Conservation (phyloP, 2,797 vertebrate species). For the Heteromormyrus szaboi region DNA sequence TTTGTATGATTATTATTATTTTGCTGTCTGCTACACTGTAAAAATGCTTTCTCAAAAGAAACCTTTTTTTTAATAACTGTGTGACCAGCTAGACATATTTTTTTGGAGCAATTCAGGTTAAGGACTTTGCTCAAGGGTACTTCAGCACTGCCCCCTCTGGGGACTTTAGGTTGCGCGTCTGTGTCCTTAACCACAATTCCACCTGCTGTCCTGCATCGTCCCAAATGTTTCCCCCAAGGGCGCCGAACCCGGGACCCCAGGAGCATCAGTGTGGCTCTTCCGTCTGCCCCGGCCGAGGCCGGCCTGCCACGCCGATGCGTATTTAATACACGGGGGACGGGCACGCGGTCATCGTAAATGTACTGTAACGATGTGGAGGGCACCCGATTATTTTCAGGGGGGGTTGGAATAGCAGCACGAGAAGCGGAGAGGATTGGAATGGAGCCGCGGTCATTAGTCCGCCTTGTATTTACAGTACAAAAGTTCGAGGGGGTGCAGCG, state of each 20-base stretch:
- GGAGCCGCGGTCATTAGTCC: neutral
- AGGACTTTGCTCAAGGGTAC: slow-evolving; percentile 2
- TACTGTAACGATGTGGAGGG: neutral
- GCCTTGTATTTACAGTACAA: neutral
- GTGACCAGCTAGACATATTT: neutral
- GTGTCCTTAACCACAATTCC: neutral
- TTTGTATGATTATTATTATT: neutral
- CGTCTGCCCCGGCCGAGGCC: neutral
- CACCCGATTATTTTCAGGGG: neutral
- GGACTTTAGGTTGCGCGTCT: neutral
- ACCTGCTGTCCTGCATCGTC: neutral
- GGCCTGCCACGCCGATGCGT: neutral
- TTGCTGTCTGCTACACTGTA: neutral
- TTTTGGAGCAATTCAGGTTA: slow-evolving; percentile 1
- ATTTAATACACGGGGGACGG: neutral
- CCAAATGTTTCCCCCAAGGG: neutral
- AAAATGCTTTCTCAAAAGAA: neutral
- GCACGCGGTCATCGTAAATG: neutral
- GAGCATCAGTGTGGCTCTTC: neutral
- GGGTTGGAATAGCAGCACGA: neutral
- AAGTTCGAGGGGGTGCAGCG: neutral
- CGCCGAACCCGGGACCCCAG: neutral
- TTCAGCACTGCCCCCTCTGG: neutral
- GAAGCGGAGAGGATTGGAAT: neutral
- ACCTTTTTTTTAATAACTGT: neutral